Conservation (phyloP, 2,113 vertebrate genomes). For the Dascyllus trimaculatus region DNA sequence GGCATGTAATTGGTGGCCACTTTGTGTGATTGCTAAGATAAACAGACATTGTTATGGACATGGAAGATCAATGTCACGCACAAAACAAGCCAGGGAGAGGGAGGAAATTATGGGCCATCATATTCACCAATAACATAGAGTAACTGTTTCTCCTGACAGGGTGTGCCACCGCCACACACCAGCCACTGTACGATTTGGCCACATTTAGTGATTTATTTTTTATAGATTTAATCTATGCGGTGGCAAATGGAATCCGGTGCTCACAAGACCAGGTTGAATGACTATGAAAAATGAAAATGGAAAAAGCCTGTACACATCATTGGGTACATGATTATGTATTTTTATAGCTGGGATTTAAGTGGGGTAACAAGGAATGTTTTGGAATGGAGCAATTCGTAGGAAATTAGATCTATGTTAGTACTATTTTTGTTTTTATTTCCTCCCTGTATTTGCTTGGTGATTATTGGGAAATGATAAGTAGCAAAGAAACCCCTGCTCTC, state of each 20-base stretch:
- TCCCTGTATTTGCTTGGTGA: background rate
- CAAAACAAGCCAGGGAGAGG: slow-evolving; percentile 46
- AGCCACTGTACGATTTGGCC: slow-evolving; percentile 11
- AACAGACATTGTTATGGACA: slow-evolving; percentile 75
- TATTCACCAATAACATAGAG: slow-evolving; percentile 36
- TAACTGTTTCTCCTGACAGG: slow-evolving; percentile 28
- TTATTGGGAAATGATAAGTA: too few species aligned
- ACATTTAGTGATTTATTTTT: slow-evolving; percentile 10
- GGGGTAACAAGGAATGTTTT: background rate
- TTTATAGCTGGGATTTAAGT: background rate
- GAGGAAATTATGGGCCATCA: slow-evolving; percentile 54
- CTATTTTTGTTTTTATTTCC: background rate
- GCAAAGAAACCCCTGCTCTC: too few species aligned
- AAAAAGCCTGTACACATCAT: background rate
- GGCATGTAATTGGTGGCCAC: slow-evolving; percentile 80
- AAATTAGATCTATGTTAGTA: too few species aligned
- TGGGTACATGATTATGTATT: background rate
- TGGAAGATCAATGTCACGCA: slow-evolving; percentile 72
- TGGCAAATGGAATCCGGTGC: background rate
- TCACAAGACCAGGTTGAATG: slow-evolving; percentile 4
- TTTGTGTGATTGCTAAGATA: slow-evolving; percentile 81
- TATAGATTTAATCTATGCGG: slow-evolving; percentile 19
- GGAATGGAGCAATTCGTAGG: too few species aligned
- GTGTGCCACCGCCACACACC: background rate
- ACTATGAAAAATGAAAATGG: slow-evolving; percentile 3